phyloP scores from a whole-genome alignment of 1,140 invertebrate species.

The Bombus impatiens region DNA sequence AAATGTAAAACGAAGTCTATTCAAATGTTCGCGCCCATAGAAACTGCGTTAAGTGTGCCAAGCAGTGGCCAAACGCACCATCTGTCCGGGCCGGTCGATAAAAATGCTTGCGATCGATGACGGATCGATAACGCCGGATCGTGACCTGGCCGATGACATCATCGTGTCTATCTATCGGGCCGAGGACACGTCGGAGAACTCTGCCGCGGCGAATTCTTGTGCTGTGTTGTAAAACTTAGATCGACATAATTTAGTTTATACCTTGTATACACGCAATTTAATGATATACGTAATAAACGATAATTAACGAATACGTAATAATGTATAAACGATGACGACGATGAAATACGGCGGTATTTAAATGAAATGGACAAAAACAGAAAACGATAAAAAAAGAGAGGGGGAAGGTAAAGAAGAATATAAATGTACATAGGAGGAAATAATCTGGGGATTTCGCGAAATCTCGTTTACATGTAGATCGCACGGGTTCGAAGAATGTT shows the following conservation, averaged over 20 bases:
- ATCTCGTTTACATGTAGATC: constrained; percentile 7
- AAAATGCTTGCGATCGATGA: constrained; percentile 24
- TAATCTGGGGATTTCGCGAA: constrained; percentile 23
- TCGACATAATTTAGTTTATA: constrained; percentile 77
- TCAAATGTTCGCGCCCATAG: neutral
- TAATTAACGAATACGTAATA: constrained; percentile 78
- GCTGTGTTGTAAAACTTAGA: constrained; percentile 82
- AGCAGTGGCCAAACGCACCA: constrained; percentile 52
- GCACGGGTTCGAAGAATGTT: constrained; percentile 22
- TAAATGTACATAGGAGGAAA: constrained; percentile 23
- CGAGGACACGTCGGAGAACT: constrained; percentile 57
- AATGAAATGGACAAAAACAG: neutral
- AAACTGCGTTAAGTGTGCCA: constrained; percentile 59
- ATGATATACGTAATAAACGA: constrained; percentile 77
- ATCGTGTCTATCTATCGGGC: neutral
- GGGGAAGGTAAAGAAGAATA: neutral
- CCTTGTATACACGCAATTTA: constrained; percentile 74
- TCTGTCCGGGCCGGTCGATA: constrained; percentile 29
- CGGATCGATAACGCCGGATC: neutral
- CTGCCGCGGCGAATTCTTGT: constrained; percentile 79
- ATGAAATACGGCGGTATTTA: constrained; percentile 31
- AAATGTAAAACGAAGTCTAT: neutral
- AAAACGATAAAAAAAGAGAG: neutral
- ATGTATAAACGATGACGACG: constrained; percentile 51
- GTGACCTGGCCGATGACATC: neutral